Evolutionary conservation across 2,888 invertebrate species (phyloP).

Genomic region (Nipponacmea schrenckii): DNA sequence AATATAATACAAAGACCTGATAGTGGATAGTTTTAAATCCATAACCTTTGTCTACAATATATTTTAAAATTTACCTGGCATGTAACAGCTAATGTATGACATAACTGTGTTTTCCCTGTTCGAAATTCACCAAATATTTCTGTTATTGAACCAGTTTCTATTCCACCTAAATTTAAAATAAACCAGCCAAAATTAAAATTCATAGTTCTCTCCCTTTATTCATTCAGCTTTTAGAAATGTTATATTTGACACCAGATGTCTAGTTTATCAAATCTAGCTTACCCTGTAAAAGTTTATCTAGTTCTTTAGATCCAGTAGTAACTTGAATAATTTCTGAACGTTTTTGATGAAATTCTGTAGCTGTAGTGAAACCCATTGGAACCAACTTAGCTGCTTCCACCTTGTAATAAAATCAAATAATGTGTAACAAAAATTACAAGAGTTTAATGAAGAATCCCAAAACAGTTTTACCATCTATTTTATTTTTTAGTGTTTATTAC

Average conservation of each 20-base stretch:
- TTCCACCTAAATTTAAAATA: conserved; percentile 75
- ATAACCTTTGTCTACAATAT: too few species aligned
- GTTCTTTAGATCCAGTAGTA: conserved; percentile 93
- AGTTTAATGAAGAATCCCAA: too few species aligned
- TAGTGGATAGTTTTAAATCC: too few species aligned
- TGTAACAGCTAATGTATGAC: conserved; percentile 96
- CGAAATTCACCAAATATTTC: conserved; percentile 99
- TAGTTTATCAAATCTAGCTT: neutral
- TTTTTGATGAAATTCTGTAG: conserved; percentile 94
- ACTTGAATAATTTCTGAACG: conserved; percentile 94
- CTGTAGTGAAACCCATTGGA: conserved; percentile 98
- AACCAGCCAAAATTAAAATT: neutral
- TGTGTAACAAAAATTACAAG: neutral
- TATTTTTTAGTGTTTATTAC: too few species aligned
- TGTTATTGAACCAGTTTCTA: conserved; percentile 98
- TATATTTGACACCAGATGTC: too few species aligned
- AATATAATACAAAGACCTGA: too few species aligned
- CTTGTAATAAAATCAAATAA: conserved; percentile 49
- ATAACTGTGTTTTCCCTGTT: conserved; percentile 96
- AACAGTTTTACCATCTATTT: too few species aligned
- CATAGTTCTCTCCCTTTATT: neutral
- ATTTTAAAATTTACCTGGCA: conserved; percentile 79
- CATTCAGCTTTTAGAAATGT: conserved; percentile 3
- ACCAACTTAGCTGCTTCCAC: conserved; percentile 91
- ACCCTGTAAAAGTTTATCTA: conserved; percentile 89